Evolutionary conservation across 2,797 vertebrate species (phyloP), one percentile per base, ranked within the genome.

Genomic region (Megalops cyprinoides): DNA sequence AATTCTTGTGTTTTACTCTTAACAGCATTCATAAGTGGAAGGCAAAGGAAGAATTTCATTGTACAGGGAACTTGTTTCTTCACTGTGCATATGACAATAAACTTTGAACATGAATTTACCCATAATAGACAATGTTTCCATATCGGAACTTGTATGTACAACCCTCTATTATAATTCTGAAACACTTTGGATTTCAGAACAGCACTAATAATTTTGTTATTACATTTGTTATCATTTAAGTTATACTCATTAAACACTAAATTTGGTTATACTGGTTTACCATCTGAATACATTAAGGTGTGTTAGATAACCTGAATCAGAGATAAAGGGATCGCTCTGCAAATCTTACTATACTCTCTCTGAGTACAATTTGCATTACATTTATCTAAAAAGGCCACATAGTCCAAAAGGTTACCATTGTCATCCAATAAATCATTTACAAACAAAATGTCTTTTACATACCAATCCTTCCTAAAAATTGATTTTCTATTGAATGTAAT

Each of bases 401-500:
- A 77, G 3, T 77, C 56, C 46, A 77, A 51, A 69, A 81, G 23
- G 67, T 76, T 28, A 49, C 74, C 58, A 51, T 67, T 34, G 60
- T 44, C 42, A 46, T 81, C 55, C 44, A 81, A 49, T 42, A 81
- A 4, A 81, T 81, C 79, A 56, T 51, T 77, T 46, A 77, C 74
- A 81, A 81, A 81, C n/a, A 60, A 20, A 51, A 51, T n/a, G 6
- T 18, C 56, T 18, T 20, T 60, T n/a, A 60, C 56, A 2, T 60
- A 60, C 56, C 56, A 44, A 44, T 71, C 25, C 4, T 37, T 48
- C 6, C 18, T 71, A 51, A 74, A 74, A 39, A 80, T n/a, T 39
- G 79, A 81, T 37, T 79, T 74, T 10, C 15, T 74, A 4, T 39
- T 39, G 37, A 31, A 28, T 49, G 42, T 44, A 14, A 74, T 48